phyloP scores from a whole-genome alignment of 2,113 vertebrate genomes.

The Triplophysa dalaica region DNA sequence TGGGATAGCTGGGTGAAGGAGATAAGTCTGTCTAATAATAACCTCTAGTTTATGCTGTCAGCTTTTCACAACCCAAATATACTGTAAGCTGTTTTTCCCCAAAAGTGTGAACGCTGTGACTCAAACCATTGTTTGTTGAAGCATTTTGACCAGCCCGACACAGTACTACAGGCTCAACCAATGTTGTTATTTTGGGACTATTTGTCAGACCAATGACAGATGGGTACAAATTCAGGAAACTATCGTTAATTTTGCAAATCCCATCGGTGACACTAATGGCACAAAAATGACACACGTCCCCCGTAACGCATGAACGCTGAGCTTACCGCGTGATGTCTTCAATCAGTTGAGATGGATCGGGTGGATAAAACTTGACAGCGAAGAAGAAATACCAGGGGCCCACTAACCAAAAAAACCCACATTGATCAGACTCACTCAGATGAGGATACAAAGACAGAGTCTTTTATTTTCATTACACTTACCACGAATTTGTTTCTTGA shows the following conservation, averaged over 20 bases:
- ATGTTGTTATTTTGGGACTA: background rate
- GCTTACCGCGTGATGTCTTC: slow-evolving; percentile 97
- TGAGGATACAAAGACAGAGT: background rate
- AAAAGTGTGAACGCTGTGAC: too few species aligned
- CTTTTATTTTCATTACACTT: slow-evolving; percentile 66
- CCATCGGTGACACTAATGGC: background rate
- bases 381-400: slow-evolving; percentile 93
- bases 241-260: background rate
- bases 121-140: too few species aligned
- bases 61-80: too few species aligned
- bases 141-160: background rate
- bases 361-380: slow-evolving; percentile 97
- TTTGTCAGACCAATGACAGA: background rate
- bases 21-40: too few species aligned
- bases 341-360: slow-evolving; percentile 93
- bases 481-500: slow-evolving; percentile 99
- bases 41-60: too few species aligned
- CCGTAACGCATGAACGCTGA: background rate
- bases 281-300: slow-evolving; percentile 16
- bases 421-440: slow-evolving; percentile 3
- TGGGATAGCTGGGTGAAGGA: too few species aligned
- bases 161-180: background rate
- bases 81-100: too few species aligned
- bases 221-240: too few species aligned
- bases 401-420: slow-evolving; percentile 71